Percentiles rank a stretch among this genome's conserved stretches.
These are phyloP conservation scores for Cyclura pinguis DNA, from an alignment of 2,797 vertebrate species.

Conservation along the genomic window DNA sequence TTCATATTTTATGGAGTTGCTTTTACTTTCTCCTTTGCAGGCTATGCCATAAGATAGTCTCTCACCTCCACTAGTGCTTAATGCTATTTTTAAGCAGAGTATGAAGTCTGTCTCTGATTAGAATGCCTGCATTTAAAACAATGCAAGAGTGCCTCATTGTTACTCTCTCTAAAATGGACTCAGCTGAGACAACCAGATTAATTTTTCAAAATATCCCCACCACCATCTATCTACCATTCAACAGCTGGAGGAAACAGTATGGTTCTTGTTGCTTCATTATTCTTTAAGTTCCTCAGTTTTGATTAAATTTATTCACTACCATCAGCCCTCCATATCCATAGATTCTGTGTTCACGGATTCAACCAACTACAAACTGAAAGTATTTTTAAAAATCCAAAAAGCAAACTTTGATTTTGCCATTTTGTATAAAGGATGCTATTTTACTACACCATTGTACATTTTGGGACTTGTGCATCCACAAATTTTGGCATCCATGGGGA, in stretches of 20 bases:
- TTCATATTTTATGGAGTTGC: not conserved
- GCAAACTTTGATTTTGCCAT: too few relatives aligned
- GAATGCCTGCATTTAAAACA: not conserved
- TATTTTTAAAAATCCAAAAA: too few relatives aligned
- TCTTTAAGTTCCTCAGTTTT: not conserved
- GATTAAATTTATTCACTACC: not conserved
- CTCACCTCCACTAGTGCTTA: not conserved
- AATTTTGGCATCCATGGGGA: too few relatives aligned
- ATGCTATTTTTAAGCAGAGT: not conserved
- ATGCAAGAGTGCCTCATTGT: not conserved
- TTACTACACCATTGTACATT: too few relatives aligned
- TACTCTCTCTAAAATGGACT: not conserved
- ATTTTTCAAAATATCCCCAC: not conserved
- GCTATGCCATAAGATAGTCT: not conserved
- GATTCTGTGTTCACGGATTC: too few relatives aligned
- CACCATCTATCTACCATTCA: not conserved
- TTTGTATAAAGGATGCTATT: too few relatives aligned
- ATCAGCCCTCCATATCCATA: too few relatives aligned
- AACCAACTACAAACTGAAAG: too few relatives aligned
- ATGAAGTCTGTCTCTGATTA: not conserved
- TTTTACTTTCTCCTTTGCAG: not conserved
- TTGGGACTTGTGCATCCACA: too few relatives aligned
- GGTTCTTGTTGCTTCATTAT: not conserved
- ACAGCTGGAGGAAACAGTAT: not conserved
- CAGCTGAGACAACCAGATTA: not conserved